Conservation (phyloP, 2,797 vertebrate genomes). For the Otus scops region DNA sequence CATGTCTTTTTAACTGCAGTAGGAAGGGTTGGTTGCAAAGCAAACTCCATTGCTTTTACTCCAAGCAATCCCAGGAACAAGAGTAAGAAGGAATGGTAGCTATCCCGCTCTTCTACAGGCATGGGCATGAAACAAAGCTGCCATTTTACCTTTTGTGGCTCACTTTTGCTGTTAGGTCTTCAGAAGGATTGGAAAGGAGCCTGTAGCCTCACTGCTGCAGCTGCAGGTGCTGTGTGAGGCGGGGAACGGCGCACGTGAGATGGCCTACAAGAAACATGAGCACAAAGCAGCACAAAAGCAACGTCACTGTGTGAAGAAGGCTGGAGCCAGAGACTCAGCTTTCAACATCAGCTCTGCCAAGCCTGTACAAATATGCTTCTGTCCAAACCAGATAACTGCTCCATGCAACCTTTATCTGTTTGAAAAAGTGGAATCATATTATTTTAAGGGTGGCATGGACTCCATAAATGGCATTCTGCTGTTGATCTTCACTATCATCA, state of each 20-base stretch:
- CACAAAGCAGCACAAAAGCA: not conserved
- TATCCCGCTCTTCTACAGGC: not conserved
- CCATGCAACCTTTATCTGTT: not conserved
- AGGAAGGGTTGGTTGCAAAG: not conserved
- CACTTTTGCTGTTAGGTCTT: not conserved
- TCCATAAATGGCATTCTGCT: not conserved
- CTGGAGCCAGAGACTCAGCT: not conserved
- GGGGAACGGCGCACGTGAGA: rapidly evolving
- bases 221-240: not conserved
- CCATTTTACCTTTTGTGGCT: not conserved
- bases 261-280: not conserved
- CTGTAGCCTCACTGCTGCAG: not conserved
- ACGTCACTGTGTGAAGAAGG: not conserved
- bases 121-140: not conserved
- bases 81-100: not conserved
- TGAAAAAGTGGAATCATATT: not conserved
- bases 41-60: not conserved
- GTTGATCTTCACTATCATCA: not conserved
- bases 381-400: not conserved
- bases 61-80: not conserved
- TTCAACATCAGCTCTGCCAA: not conserved
- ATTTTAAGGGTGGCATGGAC: not conserved
- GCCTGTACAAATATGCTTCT: not conserved
- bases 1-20: not conserved
- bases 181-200: not conserved